These are phyloP conservation scores for Scylla paramamosain DNA, from an alignment of 1,140 invertebrate genomes.

Conservation along the genomic window DNA sequence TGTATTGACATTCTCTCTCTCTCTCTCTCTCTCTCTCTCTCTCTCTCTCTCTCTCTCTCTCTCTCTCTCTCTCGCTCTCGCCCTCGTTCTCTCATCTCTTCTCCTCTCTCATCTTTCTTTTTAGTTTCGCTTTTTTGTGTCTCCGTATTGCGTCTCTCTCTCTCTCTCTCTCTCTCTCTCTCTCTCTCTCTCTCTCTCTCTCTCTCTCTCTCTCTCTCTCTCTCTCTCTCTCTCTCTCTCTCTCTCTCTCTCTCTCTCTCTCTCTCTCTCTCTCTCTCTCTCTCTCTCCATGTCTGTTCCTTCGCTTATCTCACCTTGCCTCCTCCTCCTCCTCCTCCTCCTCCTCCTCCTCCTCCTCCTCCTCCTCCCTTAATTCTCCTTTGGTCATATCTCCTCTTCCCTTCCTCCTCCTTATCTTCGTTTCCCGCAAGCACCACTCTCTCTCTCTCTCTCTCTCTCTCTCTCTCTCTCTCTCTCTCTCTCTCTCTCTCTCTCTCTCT, in stretches of 20 bases:
- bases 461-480: background rate
- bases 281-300: background rate
- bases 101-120: background rate
- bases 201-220: background rate
- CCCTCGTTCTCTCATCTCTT: background rate
- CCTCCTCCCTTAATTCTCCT: background rate
- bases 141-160: too few species aligned
- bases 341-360: background rate
- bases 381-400: background rate
- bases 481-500: background rate
- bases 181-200: too few species aligned
- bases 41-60: background rate
- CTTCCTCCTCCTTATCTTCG: background rate
- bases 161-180: constrained; percentile 4
- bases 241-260: too few species aligned
- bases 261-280: background rate
- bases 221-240: background rate
- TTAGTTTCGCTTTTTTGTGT: too few species aligned
- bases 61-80: too few species aligned
- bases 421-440: background rate
- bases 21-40: constrained; percentile 22
- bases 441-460: too few species aligned
- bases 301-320: background rate
- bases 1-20: too few species aligned
- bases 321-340: background rate